These are phyloP conservation scores for Dendroctonus valens DNA, from an alignment of 1,140 invertebrate species.

Conservation along the genomic window DNA sequence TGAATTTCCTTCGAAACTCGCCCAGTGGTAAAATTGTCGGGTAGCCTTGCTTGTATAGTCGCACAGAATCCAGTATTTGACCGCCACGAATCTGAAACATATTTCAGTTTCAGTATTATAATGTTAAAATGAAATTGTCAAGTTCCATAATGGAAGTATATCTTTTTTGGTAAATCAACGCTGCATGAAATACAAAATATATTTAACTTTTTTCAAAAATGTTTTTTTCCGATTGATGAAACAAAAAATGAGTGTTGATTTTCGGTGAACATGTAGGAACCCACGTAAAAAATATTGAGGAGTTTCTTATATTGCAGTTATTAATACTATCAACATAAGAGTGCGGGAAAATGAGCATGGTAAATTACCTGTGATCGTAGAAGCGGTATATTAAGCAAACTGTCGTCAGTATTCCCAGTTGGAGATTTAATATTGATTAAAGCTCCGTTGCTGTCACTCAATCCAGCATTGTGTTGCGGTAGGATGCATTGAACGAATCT, in stretches of 20 bases:
- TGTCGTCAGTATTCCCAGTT: slow-evolving; percentile 56
- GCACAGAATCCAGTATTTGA: slow-evolving; percentile 84
- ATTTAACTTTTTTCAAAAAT: background rate
- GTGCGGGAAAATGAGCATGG: no score
- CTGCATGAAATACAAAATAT: no score
- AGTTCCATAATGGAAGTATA: no score
- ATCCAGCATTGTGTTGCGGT: slow-evolving; percentile 73
- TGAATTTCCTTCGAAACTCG: slow-evolving; percentile 85
- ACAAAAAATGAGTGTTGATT: no score
- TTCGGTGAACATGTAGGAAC: no score
- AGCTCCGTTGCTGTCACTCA: slow-evolving; percentile 50
- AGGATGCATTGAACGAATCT: slow-evolving; percentile 88
- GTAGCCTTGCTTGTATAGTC: slow-evolving; percentile 90
- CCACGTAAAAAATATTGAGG: no score
- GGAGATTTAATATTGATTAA: slow-evolving; percentile 52
- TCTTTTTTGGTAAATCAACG: no score
- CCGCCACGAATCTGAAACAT: slow-evolving; percentile 77
- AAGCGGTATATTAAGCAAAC: slow-evolving; percentile 83
- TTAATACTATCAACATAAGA: no score
- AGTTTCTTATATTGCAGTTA: no score
- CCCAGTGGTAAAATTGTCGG: slow-evolving; percentile 84
- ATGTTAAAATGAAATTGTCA: no score
- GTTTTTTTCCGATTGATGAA: background rate
- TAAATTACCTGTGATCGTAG: slow-evolving; percentile 74
- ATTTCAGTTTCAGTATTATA: no score